Conservation (phyloP, 2,888 invertebrate species). For the Callosobruchus maculatus region DNA sequence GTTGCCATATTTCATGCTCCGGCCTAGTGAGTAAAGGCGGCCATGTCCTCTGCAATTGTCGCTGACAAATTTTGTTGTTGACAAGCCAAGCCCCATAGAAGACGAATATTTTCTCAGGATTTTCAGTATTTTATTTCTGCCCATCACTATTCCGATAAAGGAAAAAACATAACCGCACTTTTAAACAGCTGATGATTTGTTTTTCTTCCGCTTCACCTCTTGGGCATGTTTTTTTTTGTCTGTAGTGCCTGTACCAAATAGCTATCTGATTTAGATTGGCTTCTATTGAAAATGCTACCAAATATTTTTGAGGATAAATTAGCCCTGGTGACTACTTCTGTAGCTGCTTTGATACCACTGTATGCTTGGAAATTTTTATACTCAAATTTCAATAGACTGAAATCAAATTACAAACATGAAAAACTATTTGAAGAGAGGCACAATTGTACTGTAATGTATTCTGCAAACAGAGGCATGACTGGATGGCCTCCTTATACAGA, state of each 20-base stretch:
- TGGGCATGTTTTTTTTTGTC: too few species aligned
- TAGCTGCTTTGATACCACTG: conserved; percentile 20
- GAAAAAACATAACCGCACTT: background rate
- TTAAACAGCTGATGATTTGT: background rate
- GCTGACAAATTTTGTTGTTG: too few species aligned
- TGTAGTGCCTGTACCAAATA: too few species aligned
- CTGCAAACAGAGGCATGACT: conserved; percentile 20
- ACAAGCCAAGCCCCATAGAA: too few species aligned
- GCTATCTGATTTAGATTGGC: too few species aligned
- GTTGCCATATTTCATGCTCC: too few species aligned
- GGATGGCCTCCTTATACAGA: conserved; percentile 31
- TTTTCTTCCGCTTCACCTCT: background rate
- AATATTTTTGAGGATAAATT: conserved; percentile 13
- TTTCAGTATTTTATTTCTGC: too few species aligned
- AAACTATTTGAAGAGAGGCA: conserved; percentile 32
- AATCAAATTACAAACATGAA: conserved; percentile 23
- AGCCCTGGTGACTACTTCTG: conserved; percentile 15
- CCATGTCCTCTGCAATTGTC: too few species aligned
- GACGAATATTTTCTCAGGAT: too few species aligned
- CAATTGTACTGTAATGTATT: conserved; percentile 39
- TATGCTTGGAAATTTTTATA: conserved; percentile 30
- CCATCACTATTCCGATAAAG: too few species aligned
- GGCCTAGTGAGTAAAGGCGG: too few species aligned
- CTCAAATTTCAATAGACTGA: conserved; percentile 22
- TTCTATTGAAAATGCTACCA: background rate